Base-by-base conservation (phyloP, 2,797 vertebrate genomes). In the Anisognathus igniventris region DNA sequence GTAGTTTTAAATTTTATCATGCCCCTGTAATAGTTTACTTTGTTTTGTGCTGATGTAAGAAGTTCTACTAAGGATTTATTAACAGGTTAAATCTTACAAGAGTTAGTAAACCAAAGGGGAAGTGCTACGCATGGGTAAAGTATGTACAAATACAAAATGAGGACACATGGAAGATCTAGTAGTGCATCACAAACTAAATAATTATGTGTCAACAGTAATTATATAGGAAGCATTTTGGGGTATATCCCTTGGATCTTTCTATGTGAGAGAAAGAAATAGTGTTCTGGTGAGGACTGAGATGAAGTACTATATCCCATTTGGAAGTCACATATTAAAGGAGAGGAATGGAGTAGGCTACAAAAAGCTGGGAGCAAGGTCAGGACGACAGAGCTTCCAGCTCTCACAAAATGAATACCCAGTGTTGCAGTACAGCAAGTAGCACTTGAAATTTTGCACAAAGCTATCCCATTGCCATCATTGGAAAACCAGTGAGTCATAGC, bases 401-500 rank as follows among this genome's bases (percentile, higher is more conserved):
- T 57, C 44, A 42, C 33, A 40, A 56, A 71, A 66, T 19, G 17
- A 84, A 47, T 37, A 66, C 6, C 5, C 17, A 13, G 20, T 37
- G 42, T 61, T 0, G 0, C 64, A 71, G 57, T 6, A 0, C 48
- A 74, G 45, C 61, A 61, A 67, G 31, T 30, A 45, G 42, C 39
- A 7, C 28, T 65, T 33, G 24, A 73, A 39, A 62, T 73, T 78
- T 91, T 88, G 42, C 61, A 65, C n/a, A 74, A 54, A 86, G 35
- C 58, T 67, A 25, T 86, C 39, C 35, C 35, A 2, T 27, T 61
- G 65, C n/a, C 62, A 27, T 76, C 53, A 24, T 0, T 71, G 61
- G 65, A 72, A 83, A 95, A 76, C 8, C 66, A 65, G 14, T 66
- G 68, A 91, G 51, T 86, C 53, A 50, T 5, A 57, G 53, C 57